Conservation (phyloP, 2,888 invertebrate genomes). For the Dolichopus griseipennis region DNA sequence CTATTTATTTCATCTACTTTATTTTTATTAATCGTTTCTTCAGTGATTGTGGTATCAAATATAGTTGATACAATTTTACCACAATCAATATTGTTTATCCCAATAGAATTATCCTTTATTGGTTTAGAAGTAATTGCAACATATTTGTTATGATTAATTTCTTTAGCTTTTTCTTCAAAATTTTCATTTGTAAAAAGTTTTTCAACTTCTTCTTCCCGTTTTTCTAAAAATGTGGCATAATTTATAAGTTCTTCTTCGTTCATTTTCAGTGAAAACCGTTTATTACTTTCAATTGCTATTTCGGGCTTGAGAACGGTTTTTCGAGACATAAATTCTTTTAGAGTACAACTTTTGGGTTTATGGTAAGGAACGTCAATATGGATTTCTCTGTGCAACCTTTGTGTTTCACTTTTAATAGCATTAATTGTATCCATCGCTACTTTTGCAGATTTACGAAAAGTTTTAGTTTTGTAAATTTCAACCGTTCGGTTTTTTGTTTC, state of each 20-base stretch:
- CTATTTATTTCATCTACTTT: no score
- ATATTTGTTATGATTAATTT: no score
- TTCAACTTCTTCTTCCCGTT: background rate
- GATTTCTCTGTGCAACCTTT: conserved; percentile 68
- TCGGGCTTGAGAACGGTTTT: conserved; percentile 28
- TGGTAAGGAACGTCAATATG: conserved; percentile 76
- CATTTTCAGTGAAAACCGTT: conserved; percentile 51
- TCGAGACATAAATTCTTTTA: conserved; percentile 65
- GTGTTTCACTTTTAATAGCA: conserved; percentile 74
- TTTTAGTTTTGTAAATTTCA: conserved; percentile 15
- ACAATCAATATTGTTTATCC: no score
- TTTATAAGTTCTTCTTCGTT: conserved; percentile 54
- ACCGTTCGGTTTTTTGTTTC: conserved; percentile 7
- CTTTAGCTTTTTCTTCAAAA: no score
- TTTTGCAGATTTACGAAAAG: conserved; percentile 55
- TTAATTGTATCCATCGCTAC: conserved; percentile 61
- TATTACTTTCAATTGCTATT: conserved; percentile 26
- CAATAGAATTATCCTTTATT: no score
- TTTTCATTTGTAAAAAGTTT: background rate
- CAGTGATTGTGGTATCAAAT: no score
- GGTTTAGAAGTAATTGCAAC: no score
- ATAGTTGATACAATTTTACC: no score
- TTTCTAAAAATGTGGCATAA: conserved; percentile 50
- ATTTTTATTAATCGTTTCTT: no score
- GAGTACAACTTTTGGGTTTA: conserved; percentile 65